Evolutionary conservation across 1,140 invertebrate species (phyloP).

Genomic region (Saccostrea cuccullata): DNA sequence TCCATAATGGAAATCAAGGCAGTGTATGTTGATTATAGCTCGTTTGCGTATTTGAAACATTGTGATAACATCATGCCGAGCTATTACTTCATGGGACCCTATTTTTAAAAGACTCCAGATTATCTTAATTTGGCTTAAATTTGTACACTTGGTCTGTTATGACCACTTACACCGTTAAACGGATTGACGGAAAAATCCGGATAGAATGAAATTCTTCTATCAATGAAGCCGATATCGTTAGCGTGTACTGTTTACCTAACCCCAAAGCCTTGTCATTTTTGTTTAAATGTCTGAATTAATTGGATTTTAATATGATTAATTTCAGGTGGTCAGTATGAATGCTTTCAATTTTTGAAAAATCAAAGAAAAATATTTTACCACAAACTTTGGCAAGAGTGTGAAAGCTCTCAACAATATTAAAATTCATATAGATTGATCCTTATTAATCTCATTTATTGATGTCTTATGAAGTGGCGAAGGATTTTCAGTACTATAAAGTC

Average conservation of each 20-base stretch:
- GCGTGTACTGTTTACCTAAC: neutral
- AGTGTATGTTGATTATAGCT: neutral
- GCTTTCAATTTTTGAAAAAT: slow-evolving; percentile 16
- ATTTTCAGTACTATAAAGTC: neutral
- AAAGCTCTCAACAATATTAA: neutral
- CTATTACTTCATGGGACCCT: neutral
- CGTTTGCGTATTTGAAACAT: slow-evolving; percentile 1
- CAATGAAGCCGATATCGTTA: neutral
- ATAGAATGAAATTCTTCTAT: slow-evolving; percentile 10
- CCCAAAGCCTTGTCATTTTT: neutral
- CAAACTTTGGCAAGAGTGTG: neutral
- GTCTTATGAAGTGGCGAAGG: neutral
- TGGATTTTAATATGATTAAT: neutral
- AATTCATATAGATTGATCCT: neutral
- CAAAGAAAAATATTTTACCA: neutral
- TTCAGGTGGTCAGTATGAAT: neutral
- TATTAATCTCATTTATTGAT: neutral
- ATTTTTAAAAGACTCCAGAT: slow-evolving; percentile 32
- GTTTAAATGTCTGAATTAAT: slow-evolving; percentile 11
- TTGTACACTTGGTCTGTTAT: neutral
- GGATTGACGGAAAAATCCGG: slow-evolving; percentile 11
- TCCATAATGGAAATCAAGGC: neutral
- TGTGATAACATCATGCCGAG: neutral
- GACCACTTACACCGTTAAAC: slow-evolving; percentile 3
- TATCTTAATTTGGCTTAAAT: slow-evolving; percentile 27